Conservation (phyloP, 2,113 vertebrate species). For the Cyrtonyx montezumae region DNA sequence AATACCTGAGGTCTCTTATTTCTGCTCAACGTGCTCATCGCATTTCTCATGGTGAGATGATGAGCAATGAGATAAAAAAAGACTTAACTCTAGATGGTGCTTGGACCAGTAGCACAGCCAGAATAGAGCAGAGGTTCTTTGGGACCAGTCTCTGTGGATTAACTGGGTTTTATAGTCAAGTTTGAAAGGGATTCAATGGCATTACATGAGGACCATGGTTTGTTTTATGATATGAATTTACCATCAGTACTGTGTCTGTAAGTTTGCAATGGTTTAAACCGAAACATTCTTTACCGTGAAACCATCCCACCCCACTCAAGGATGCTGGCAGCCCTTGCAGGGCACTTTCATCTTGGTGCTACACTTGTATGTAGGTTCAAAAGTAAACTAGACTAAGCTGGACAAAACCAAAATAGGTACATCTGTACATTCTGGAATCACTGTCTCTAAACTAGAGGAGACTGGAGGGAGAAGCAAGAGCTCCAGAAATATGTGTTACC, state of each 20-base stretch:
- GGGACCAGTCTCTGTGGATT: background rate
- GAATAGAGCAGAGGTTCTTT: background rate
- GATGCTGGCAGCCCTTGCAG: background rate
- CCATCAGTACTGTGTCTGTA: background rate
- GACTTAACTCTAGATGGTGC: background rate
- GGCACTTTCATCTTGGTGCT: background rate
- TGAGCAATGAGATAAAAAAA: slow-evolving; percentile 53
- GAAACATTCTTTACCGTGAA: background rate
- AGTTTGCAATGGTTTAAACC: background rate
- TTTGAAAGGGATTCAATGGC: background rate
- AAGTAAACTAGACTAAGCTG: background rate
- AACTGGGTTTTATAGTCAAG: background rate
- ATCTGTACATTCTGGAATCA: background rate
- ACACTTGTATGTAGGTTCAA: background rate
- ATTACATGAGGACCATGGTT: background rate
- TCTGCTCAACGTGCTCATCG: background rate
- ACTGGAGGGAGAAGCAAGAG: background rate
- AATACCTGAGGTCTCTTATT: slow-evolving; percentile 50
- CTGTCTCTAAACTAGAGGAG: background rate
- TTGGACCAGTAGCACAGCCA: background rate
- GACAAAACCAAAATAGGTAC: background rate
- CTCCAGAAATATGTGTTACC: background rate
- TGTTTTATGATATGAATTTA: background rate
- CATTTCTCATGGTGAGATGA: background rate
- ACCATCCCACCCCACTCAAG: background rate